A percentile compares a stretch with the other conserved stretches of the same genome.
Evolutionary conservation across 2,797 vertebrate genomes (phyloP).

Genomic region (Buphagus erythrorhynchus): DNA sequence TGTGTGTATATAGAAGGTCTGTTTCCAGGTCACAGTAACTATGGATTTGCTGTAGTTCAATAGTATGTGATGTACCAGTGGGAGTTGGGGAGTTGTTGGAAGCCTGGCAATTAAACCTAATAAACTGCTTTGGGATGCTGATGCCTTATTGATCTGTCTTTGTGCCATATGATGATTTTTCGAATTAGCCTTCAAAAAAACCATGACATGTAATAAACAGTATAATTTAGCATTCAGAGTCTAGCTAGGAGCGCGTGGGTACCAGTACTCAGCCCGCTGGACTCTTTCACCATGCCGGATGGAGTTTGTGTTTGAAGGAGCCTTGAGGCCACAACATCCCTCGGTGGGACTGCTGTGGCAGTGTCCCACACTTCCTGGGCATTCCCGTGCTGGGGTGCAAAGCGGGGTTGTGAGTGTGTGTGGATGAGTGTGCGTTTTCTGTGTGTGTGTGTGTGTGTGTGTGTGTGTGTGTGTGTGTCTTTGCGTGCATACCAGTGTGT

Average conservation of each 20-base stretch:
- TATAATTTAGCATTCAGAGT: neutral
- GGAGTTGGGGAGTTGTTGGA: neutral
- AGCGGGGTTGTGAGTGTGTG: accelerated
- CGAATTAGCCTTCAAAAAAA: neutral
- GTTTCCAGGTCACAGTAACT: accelerated
- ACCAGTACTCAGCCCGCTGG: accelerated
- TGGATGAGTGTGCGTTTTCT: no score
- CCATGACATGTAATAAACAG: accelerated
- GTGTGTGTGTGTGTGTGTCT: neutral
- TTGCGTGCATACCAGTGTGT: accelerated
- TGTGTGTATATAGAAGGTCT: neutral
- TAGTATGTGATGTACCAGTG: accelerated
- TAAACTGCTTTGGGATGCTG: neutral
- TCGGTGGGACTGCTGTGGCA: accelerated
- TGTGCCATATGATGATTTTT: neutral
- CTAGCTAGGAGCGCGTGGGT: accelerated
- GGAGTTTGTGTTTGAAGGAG: no score
- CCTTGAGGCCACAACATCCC: accelerated
- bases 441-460: no score
- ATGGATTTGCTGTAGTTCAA: neutral
- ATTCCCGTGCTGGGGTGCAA: neutral
- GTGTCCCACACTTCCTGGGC: accelerated
- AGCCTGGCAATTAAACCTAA: neutral
- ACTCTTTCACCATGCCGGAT: accelerated
- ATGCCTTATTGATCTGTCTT: neutral